Base-by-base conservation (phyloP, 2,113 vertebrate species). In the Sapayoa aenigma region DNA sequence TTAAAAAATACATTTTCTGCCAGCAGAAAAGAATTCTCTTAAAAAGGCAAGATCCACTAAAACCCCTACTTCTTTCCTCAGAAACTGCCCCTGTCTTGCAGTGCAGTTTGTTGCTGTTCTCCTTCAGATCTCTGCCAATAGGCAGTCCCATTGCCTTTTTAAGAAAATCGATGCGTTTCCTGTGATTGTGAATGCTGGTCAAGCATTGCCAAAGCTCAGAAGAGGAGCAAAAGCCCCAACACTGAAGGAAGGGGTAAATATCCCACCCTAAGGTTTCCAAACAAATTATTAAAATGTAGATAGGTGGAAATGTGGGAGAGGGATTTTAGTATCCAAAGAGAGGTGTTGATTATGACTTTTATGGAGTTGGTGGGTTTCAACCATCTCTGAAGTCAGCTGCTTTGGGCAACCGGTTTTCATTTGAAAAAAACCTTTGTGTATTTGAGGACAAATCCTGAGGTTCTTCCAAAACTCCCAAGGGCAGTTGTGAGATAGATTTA, bases 11-110 rank as follows among this genome's bases (percentile, higher is more conserved):
- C 25, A 9, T 93, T 96, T 96, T 95, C 96, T 95, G 95, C 95
- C 96, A 96, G 94, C 95, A 97, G 96, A 95, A 96, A 96, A 93
- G 37, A 90, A 74, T 92, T 88, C 79, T 65, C 76, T 94, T 90
- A 71, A 96, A 95, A 95, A 95, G 92, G 82, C 90, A 91, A 80
- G 60, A 49, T 44, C 55, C 59, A 77, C 46, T 71, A 80, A 66
- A 85, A 77, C 14, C 1, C 24, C 19, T 35, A 46, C 6, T 33
- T 15, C 11, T 12, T 69, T 49, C 27, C 31, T 77, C 67, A 55
- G 28, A 76, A 83, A 52, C 39, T 68, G 18, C 31, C 27, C 63
- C 30, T 0, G 0, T 39, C 39, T 82, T 72, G 56, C 71, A 9
- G 35, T n/a, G 71, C 53, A 30, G 23, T 13, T 63, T n/a, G 31